A percentile compares a stretch with the other conserved stretches of the same genome.
These are phyloP conservation scores for Atractosteus spatula DNA, from an alignment of 2,113 vertebrate genomes.

Conservation along the genomic window DNA sequence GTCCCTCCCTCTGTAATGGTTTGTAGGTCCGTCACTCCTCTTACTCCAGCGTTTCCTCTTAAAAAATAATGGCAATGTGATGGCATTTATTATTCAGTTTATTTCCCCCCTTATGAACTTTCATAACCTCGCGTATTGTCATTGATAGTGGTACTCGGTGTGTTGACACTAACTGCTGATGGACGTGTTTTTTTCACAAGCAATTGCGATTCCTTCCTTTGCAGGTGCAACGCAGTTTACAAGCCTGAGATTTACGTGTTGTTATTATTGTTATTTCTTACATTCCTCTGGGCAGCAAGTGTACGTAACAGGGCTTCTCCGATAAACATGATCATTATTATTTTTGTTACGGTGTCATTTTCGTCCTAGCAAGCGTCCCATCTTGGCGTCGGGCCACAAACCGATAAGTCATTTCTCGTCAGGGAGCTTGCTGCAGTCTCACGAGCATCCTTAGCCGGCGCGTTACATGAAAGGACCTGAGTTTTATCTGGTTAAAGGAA, in stretches of 20 bases:
- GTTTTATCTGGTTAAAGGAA: constrained; percentile 93
- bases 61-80: not conserved
- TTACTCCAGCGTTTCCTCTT: not conserved
- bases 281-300: constrained; percentile 12
- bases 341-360: not conserved
- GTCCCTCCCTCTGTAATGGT: constrained; percentile 47
- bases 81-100: too few relatives aligned
- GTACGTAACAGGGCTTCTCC: not conserved
- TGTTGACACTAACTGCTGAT: too few relatives aligned
- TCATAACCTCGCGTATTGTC: too few relatives aligned
- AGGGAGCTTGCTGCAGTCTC: not conserved
- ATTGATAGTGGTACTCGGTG: too few relatives aligned
- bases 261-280: constrained; percentile 7
- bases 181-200: too few relatives aligned
- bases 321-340: not conserved
- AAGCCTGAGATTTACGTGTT: constrained; percentile 24
- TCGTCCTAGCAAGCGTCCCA: not conserved
- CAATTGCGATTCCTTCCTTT: constrained; percentile 25
- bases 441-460: too few relatives aligned
- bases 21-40: constrained; percentile 10
- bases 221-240: constrained; percentile 35
- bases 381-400: not conserved
- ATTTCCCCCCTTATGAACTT: too few relatives aligned
- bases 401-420: not conserved
- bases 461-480: constrained; percentile 9